A percentile compares a stretch with the other conserved stretches of the same genome.
Evolutionary conservation across 2,888 invertebrate genomes (phyloP).

Genomic region (Drosophila kokeensis): DNA sequence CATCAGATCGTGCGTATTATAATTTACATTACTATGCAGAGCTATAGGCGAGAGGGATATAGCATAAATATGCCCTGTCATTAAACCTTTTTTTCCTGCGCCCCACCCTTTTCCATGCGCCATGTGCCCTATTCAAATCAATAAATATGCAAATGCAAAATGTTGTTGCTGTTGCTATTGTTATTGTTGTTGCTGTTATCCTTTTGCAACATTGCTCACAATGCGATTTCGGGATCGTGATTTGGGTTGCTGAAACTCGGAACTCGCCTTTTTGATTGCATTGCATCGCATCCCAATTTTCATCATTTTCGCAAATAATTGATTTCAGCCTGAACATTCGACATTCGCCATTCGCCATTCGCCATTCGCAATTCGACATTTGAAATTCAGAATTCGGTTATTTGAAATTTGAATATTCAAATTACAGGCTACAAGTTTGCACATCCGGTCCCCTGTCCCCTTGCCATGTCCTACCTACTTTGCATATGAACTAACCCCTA

Average conservation of each 20-base stretch:
- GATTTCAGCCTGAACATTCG: constrained; percentile 60
- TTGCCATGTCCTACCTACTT: constrained; percentile 63
- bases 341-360: constrained; percentile 33
- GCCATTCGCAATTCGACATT: constrained; percentile 19
- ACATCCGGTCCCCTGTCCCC: constrained; percentile 54
- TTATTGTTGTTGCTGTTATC: constrained; percentile 55
- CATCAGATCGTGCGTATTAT: constrained; percentile 56
- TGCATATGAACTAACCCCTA: constrained; percentile 55
- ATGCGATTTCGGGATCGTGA: constrained; percentile 45
- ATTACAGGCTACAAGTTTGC: constrained; percentile 62
- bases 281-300: constrained; percentile 53
- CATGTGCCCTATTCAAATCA: constrained; percentile 59
- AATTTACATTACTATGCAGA: constrained; percentile 60
- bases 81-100: constrained; percentile 55
- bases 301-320: constrained; percentile 78
- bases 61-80: constrained; percentile 60
- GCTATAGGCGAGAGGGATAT: constrained; percentile 6
- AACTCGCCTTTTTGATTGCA: constrained; percentile 40
- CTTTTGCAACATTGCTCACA: constrained; percentile 72
- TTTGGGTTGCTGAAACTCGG: constrained; percentile 23
- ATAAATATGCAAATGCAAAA: constrained; percentile 76
- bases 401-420: constrained; percentile 74
- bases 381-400: constrained; percentile 4
- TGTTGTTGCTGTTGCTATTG: constrained; percentile 33
- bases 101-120: constrained; percentile 14